Percentiles rank a stretch among this genome's conserved stretches.
phyloP scores from a whole-genome alignment of 2,113 vertebrate genomes.

The Hemicordylus capensis region DNA sequence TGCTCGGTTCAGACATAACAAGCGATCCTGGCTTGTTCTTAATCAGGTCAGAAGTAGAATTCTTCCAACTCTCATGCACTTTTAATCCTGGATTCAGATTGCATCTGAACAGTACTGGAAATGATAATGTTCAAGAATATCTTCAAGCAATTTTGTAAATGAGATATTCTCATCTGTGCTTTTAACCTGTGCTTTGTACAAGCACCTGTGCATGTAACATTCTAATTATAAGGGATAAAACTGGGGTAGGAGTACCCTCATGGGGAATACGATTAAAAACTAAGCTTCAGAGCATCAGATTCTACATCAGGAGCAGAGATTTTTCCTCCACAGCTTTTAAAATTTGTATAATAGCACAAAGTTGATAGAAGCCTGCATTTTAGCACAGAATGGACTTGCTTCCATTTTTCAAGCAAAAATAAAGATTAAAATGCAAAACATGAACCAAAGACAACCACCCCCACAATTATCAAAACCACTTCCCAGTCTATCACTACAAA shows the following conservation, averaged over 20 bases:
- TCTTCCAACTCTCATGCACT: too few relatives aligned
- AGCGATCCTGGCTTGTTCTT: too few relatives aligned
- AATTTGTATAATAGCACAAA: background rate
- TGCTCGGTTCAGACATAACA: too few relatives aligned
- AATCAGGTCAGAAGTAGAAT: too few relatives aligned
- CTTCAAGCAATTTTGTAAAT: background rate
- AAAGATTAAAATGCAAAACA: background rate
- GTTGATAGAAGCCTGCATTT: background rate
- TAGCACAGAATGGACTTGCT: background rate
- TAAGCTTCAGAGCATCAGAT: background rate
- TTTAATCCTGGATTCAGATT: too few relatives aligned
- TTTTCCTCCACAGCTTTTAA: background rate
- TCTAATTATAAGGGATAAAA: background rate
- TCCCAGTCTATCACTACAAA: background rate
- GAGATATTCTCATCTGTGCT: too few relatives aligned
- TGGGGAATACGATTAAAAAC: background rate
- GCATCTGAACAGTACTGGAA: background rate
- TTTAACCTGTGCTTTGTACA: too few relatives aligned
- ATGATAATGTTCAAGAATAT: background rate
- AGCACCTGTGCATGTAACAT: too few relatives aligned
- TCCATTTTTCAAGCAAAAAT: background rate
- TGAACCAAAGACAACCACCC: too few relatives aligned
- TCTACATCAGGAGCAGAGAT: background rate
- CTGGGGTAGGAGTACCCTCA: too few relatives aligned
- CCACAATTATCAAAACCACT: background rate